phyloP scores from a whole-genome alignment of 92 coral and sea anemone genomes.

The Chrysogorgia sp. region DNA sequence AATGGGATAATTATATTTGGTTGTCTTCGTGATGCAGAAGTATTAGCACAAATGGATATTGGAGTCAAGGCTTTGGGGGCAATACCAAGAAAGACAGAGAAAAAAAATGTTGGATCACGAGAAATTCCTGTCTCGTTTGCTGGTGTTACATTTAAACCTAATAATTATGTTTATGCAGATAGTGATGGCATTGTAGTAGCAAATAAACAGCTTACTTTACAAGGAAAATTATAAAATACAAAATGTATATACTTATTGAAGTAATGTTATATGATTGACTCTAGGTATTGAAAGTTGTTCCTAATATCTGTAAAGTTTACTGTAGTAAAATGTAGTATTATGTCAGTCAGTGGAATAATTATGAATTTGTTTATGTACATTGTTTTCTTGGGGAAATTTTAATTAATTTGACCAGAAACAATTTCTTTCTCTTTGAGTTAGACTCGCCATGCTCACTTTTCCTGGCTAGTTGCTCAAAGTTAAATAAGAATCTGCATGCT shows the following conservation, averaged over 20 bases:
- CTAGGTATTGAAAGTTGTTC: neutral
- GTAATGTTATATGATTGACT: neutral
- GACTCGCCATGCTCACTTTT: too few species aligned
- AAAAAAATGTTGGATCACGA: constrained; percentile 85
- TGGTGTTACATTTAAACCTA: constrained; percentile 85
- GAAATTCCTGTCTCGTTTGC: constrained; percentile 86
- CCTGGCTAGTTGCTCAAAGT: too few species aligned
- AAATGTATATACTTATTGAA: neutral
- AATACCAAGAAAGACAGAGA: constrained; percentile 83
- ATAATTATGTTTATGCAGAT: constrained; percentile 90
- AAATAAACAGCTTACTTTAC: constrained; percentile 78
- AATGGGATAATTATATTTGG: constrained; percentile 88
- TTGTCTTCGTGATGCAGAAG: constrained; percentile 86
- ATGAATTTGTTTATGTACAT: too few species aligned
- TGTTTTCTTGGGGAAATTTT: too few species aligned
- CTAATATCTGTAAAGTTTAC: too few species aligned
- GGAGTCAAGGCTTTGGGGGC: constrained; percentile 94
- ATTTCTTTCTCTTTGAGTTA: too few species aligned
- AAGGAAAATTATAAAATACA: constrained; percentile 27
- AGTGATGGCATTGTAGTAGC: constrained; percentile 87
- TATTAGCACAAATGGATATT: constrained; percentile 68
- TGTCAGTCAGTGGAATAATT: too few species aligned
- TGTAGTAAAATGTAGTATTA: too few species aligned
- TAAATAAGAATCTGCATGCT: too few species aligned
- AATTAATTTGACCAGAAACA: too few species aligned